Conservation (phyloP, 2,113 vertebrate species). For the Sisor rabdophorus region DNA sequence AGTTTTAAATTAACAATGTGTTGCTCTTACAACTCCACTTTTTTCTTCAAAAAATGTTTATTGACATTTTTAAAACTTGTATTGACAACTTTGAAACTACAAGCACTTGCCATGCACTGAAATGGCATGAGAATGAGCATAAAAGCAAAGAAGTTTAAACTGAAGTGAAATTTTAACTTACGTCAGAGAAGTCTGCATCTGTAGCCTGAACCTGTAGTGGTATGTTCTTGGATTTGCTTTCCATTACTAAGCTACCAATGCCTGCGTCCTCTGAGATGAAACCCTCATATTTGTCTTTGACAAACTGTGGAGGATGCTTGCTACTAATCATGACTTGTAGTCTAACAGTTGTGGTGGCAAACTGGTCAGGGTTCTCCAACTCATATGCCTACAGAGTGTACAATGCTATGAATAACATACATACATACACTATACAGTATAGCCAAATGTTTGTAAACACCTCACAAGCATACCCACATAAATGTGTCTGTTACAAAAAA, state of each 20-base stretch:
- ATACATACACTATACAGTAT: not conserved
- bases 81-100: not conserved
- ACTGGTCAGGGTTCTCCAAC: conserved; percentile 59
- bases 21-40: not conserved
- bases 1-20: not conserved
- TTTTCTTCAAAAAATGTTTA: too few species aligned
- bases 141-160: not conserved
- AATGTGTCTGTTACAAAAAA: too few species aligned
- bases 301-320: conserved; percentile 61
- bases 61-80: too few species aligned
- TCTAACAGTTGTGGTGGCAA: conserved; percentile 61
- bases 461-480: too few species aligned
- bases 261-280: conserved; percentile 38
- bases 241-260: conserved; percentile 59
- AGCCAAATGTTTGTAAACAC: too few species aligned
- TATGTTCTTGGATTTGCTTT: conserved; percentile 49
- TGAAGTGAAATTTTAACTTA: conserved; percentile 43
- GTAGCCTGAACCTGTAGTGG: conserved; percentile 60
- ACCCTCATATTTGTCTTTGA: conserved; percentile 56
- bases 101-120: not conserved
- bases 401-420: not conserved
- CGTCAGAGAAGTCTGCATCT: conserved; percentile 60
- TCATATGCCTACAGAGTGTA: conserved; percentile 71
- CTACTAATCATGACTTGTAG: conserved; percentile 65
- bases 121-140: not conserved